Base-by-base conservation (phyloP, 2,113 vertebrate genomes). In the Entosphenus tridentatus region DNA sequence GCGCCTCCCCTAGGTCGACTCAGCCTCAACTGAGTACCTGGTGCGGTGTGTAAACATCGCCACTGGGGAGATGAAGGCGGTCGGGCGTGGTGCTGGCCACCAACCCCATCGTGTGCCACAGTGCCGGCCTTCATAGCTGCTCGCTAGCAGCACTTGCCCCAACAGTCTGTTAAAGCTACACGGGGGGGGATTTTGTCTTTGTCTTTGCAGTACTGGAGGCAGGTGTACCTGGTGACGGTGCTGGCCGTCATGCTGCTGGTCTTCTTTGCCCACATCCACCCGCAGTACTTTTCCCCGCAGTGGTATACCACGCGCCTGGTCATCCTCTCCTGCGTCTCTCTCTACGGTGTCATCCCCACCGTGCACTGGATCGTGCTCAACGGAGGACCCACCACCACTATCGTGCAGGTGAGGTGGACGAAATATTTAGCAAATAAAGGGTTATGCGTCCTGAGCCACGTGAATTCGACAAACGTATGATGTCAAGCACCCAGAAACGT, bases 241-340 rank as follows among this genome's bases (percentile, higher is more conserved):
- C 81, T 95, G 67, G 91, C 86, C 8, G 80, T 85, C 88, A 87
- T 93, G 76, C 73, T 95, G 78, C 85, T 86, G 2, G 85, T 95
- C 11, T 97, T 97, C 78, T 89, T 95, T 58, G 88, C 88, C 11
- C 92, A 95, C 80, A 95, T 95, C 69, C 89, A 95, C 56, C 90
- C 91, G 68, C 86, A 73, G 74, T 93, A 88, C 81, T 84, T 91
- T 77, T 87, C 85, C 0, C 85, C 91, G 70, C 87, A 87, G 77
- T 92, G 90, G 88, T 83, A 85, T 75, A 81, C 81, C 69, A 80
- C 91, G 57, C 88, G 87, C 70, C 87, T 84, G 0, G 7, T 87
- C 77, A 85, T 87, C 77, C 92, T 95, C 72, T 92, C 86, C 76
- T 86, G 78, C 0, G 86, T 96, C 56, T 85, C 86, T 1, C 85